Base-by-base conservation (phyloP, 2,113 vertebrate genomes). In the Xerus inauris region DNA sequence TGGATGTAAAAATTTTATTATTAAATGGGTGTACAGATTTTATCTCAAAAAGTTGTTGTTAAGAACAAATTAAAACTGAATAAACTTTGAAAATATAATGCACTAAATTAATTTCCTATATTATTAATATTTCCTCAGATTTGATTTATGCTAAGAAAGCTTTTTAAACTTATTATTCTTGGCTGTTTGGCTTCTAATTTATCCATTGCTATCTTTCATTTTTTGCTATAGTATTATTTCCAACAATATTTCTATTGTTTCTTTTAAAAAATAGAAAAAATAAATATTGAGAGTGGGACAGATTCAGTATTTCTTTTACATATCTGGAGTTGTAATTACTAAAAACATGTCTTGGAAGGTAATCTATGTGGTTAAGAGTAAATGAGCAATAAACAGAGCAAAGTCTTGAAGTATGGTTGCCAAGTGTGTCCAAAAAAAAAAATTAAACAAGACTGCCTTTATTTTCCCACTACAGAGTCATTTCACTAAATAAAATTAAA, bases 121-220 rank as follows among this genome's bases (percentile, higher is more conserved):
- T 75, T 76, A 88, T 64, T 85, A 45, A 65, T 94, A 84, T 59
- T 96, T 95, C 49, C 16, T 91, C 47, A 96, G 73, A 87, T 72
- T 87, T 94, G 1, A 40, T 57, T 92, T 91, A 73, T 83, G 24
- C 13, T 1, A 81, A 28, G 8, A 22, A 47, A 71, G 6, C 1
- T 75, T 42, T 20, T 73, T 51, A 75, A 57, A 91, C 71, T 92
- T 89, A 38, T 91, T 95, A 42, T 89, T 91, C n/a, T 71, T 72
- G 24, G 0, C 0, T 45, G 2, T 75, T 87, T 91, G 32, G 6
- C 89, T 94, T 87, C 30, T 67, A 69, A 72, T 81, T 79, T 59
- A 22, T 76, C 22, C 42, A 73, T 20, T 76, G 32, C 0, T 73
- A 26, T 82, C 73, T 71, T 67, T 7, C 16, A 42, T 17, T 64